phyloP scores from a whole-genome alignment of 2,888 invertebrate species.

The Beris morrisii region DNA sequence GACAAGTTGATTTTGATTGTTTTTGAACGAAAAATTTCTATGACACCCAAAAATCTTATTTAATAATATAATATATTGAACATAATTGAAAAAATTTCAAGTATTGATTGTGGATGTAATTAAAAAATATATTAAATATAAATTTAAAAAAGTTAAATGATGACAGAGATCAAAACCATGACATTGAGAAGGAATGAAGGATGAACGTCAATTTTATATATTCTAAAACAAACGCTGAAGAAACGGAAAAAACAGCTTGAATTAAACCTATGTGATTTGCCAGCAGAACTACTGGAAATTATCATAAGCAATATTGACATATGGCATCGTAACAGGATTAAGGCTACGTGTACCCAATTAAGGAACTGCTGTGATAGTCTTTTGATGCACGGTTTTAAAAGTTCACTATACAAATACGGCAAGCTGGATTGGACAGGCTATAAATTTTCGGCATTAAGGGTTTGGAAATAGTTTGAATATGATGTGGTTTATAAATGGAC shows the following conservation, averaged over 20 bases:
- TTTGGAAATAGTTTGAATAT: conserved; percentile 20
- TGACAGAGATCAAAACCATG: conserved; percentile 18
- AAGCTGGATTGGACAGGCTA: conserved; percentile 39
- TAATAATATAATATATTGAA: neutral
- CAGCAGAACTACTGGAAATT: conserved; percentile 44
- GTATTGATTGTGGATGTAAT: conserved; percentile 22
- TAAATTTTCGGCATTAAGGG: conserved; percentile 43
- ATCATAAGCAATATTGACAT: conserved; percentile 45
- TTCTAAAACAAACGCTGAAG: neutral
- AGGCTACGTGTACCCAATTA: conserved; percentile 45
- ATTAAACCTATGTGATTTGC: conserved; percentile 42
- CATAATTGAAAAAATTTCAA: conserved; percentile 3
- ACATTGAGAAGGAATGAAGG: neutral
- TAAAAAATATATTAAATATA: neutral
- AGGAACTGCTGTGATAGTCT: conserved; percentile 42
- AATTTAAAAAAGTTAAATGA: no score
- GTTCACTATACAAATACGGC: conserved; percentile 36
- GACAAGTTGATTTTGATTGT: conserved; percentile 19
- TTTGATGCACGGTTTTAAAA: conserved; percentile 45
- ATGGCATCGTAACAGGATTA: conserved; percentile 47
- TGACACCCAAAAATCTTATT: neutral
- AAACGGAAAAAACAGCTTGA: conserved; percentile 1
- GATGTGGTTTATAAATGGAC: neutral
- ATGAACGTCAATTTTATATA: neutral
- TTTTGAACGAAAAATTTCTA: conserved; percentile 17